Evolutionary conservation across 2,797 vertebrate genomes (phyloP), one percentile per base, ranked within the genome.

Genomic region (Anabacerthia variegaticeps): DNA sequence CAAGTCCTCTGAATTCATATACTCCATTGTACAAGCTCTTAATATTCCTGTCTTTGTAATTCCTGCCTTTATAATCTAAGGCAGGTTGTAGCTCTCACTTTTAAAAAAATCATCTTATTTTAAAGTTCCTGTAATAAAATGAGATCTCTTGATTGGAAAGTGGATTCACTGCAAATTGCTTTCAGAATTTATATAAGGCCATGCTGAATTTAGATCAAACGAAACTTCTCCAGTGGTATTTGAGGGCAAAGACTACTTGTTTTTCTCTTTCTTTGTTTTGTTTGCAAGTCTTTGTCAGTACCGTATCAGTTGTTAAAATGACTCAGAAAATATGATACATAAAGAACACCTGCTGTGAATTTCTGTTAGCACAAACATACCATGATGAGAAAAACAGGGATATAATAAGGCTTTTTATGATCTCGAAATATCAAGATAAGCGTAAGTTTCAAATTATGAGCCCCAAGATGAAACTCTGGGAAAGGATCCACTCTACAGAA

Each of bases 341-440:
- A 67, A 92, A 43, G n/a, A 83, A 48, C 77, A 93, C 93, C 71
- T 95, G 78, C 85, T 79, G 43, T 69, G 90, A 90, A 81, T 85
- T 92, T 87, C 71, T 92, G 41, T 89, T 87, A 79, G 37, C 41
- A 67, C 49, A 92, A 94, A 56, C 56, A 61, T 71, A 63, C 28
- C n/a, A 54, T 41, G 34, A 63, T 67, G 67, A 24, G 63, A 76
- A 85, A 93, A 93, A 28, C 9, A 26, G 10, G 4, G 36, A 28
- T 55, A 58, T 28, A 94, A 65, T 65, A 68, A 84, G 51, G 23
- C 46, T 81, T 73, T 72, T 82, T 55, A 28, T 76, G 18, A 69
- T 92, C 37, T 68, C 44, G 63, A 73, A 93, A 67, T 73, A 73
- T 7, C 69, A 69, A 73, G 66, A 32, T 63, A 79, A 85, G 28